Percentiles rank a stretch among this genome's conserved stretches.
These are phyloP conservation scores for Ophiodon elongatus DNA, from an alignment of 2,113 vertebrate genomes.

Conservation along the genomic window DNA sequence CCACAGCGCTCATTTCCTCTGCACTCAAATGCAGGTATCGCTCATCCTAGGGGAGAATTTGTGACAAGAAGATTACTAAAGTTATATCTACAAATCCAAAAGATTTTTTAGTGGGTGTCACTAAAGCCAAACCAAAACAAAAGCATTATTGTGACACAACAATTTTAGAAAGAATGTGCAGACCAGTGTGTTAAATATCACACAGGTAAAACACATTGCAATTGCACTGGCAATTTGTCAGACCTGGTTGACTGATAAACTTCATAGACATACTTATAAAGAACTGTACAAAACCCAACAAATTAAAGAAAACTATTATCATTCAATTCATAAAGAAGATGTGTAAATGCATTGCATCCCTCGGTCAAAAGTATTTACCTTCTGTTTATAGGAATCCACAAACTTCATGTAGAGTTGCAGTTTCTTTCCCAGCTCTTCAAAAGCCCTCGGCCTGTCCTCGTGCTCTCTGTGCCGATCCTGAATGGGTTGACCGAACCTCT, in stretches of 20 bases:
- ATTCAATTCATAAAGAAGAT: neutral
- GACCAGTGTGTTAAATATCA: constrained; percentile 5
- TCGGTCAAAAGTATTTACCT: constrained; percentile 80
- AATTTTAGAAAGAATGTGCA: neutral
- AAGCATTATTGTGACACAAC: neutral
- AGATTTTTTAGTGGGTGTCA: neutral
- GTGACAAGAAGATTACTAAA: constrained; percentile 15
- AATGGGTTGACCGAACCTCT: constrained; percentile 94
- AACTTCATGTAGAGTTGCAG: constrained; percentile 94
- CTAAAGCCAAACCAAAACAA: neutral
- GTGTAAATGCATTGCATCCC: neutral
- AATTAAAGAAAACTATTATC: neutral
- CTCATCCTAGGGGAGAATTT: constrained; percentile 87
- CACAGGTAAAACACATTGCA: neutral
- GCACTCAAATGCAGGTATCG: constrained; percentile 89
- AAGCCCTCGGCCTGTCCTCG: constrained; percentile 92
- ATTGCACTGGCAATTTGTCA: neutral
- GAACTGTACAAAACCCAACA: neutral
- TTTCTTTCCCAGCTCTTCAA: constrained; percentile 94
- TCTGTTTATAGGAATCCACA: constrained; percentile 91
- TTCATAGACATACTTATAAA: neutral
- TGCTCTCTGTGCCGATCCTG: constrained; percentile 91
- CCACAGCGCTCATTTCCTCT: constrained; percentile 90
- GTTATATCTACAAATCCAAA: neutral
- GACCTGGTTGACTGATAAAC: neutral